Evolutionary conservation across 2,113 vertebrate species (phyloP).

Genomic region (Ophiodon elongatus): DNA sequence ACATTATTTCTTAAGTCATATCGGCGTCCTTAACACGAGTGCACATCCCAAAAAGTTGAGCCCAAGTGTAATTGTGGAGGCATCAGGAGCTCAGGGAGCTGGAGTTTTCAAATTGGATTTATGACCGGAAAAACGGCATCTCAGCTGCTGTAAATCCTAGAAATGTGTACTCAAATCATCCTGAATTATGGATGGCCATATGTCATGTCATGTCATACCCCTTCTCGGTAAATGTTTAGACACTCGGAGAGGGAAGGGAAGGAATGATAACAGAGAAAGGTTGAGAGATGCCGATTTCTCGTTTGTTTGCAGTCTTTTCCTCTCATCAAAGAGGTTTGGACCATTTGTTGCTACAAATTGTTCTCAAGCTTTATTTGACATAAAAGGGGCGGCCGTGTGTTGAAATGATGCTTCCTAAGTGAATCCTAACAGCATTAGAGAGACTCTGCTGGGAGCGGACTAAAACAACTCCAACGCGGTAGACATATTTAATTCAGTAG

Average conservation of each 20-base stretch:
- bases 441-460: slow-evolving; percentile 24
- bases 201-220: slow-evolving; percentile 11
- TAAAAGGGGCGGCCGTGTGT: not conserved
- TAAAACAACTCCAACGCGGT: slow-evolving; percentile 13
- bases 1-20: not conserved
- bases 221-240: slow-evolving; percentile 21
- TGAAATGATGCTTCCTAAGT: slow-evolving; percentile 44
- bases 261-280: not conserved
- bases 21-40: slow-evolving; percentile 13
- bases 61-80: slow-evolving; percentile 30
- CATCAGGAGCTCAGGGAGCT: slow-evolving; percentile 27
- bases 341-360: slow-evolving; percentile 37
- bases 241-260: not conserved
- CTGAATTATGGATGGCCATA: slow-evolving; percentile 53
- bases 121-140: slow-evolving; percentile 47
- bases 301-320: too few relatives aligned
- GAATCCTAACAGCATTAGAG: slow-evolving; percentile 23
- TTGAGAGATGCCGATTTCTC: not conserved
- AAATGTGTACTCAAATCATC: slow-evolving; percentile 54
- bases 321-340: slow-evolving; percentile 3
- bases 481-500: slow-evolving; percentile 29
- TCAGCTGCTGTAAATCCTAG: slow-evolving; percentile 44
- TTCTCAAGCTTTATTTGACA: slow-evolving; percentile 15
- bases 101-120: slow-evolving; percentile 61
- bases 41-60: slow-evolving; percentile 20